Base-by-base conservation (phyloP, 2,888 invertebrate genomes). In the Galeruca laticollis region DNA sequence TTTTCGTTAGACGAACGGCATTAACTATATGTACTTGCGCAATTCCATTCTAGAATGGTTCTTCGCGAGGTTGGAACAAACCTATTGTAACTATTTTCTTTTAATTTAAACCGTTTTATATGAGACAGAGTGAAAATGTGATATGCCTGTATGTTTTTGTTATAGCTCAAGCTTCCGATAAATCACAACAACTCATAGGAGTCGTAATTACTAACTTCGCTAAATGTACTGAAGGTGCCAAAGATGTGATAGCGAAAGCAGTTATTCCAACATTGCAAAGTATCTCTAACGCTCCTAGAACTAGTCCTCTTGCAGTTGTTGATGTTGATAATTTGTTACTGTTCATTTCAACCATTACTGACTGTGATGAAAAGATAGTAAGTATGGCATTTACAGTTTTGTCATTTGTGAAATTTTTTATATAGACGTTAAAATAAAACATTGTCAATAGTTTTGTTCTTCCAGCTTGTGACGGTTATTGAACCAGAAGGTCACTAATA, bases 321-420 rank as follows among this genome's bases (percentile, higher is more conserved):
- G 76, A 77, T 54, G 66, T 75, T 1, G 76, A 78, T 49, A 77
- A 76, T 69, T 67, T 76, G 26, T 21, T 77, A 13, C 66, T 64
- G 20, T 78, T 76, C 61, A 64, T 78, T 20, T 59, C 76, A 6
- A 68, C 37, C 9, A 60, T 76, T 37, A 74, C 72, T 6, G 72
- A 65, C 56, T 56, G 69, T 8, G 72, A 60, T 63, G 52, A 54
- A 11, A 71, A 71, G 49, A 66, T 40, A 69, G 77, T 76, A 57
- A 59, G 15, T 51, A 43, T 52, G 40, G n/a, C 10, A n/a, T 20
- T 2, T 49, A 10, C 49, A 57, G 33, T 11, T 40, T 40, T n/a
- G 2, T n/a, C 5, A 37, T 0, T n/a, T 6, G n/a, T 11, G 11
- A n/a, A 51, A 56, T 56, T 26, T 35, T 13, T n/a, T n/a, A n/a